Base-by-base conservation (phyloP, 2,797 vertebrate species). In the Tolypeutes matacus region DNA sequence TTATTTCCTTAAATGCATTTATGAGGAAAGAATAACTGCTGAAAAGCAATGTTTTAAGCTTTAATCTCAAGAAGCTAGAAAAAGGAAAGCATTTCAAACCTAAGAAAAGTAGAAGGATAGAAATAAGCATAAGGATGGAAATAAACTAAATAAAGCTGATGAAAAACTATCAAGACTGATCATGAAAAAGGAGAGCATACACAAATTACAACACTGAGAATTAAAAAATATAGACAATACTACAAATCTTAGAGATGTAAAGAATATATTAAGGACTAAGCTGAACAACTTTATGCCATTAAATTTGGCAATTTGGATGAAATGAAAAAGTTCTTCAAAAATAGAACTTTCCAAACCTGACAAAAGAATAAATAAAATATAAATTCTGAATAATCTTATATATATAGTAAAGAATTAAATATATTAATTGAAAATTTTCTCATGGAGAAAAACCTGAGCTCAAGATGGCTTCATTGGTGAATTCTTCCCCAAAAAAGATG, bases 261-360 rank as follows among this genome's bases (percentile, higher is more conserved):
- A 75, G 83, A 62, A 25, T 51, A 13, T 39, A 62, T 73, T 49
- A 75, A 56, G 14, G 46, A 82, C 29, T 46, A 64, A 64, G 11
- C 42, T 58, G 39, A 39, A 88, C 9, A 93, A 82, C 31, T 58
- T 76, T 58, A 73, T 64, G 67, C 21, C 62, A 84, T 62, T 42
- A 62, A 83, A 84, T 84, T 31, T 77, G 80, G 51, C 51, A 62
- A 67, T 83, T 82, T 75, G 39, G 36, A 49, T 23, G 20, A 76
- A 88, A 76, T 83, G 10, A 89, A 82, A 8, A 83, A 89, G 89
- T 83, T 60, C 13, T 83, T 81, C 34, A 67, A 83, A 76, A 89
- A 62, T 0, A 65, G 10, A 72, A 81, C 15, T 88, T 88, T 34
- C 29, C 27, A 93, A 72, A 81, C 7, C 39, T n/a, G n/a, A 39